Conservation (phyloP, 2,113 vertebrate species). For the Sigmodon hispidus region DNA sequence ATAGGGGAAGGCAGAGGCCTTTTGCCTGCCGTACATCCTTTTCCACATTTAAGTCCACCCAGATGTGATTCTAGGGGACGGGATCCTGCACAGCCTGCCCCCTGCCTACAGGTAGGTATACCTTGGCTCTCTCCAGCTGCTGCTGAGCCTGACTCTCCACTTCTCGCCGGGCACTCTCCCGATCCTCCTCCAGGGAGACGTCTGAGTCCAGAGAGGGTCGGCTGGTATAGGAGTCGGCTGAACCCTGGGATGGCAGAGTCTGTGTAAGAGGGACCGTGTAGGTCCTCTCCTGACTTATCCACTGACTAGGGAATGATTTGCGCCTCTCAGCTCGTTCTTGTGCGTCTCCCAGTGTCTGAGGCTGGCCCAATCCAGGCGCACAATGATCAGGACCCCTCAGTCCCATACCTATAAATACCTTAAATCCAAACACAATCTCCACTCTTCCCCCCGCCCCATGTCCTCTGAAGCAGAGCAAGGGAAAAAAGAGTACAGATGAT, state of each 20-base stretch:
- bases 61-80: neutral
- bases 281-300: neutral
- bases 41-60: neutral
- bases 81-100: neutral
- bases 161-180: conserved; percentile 95
- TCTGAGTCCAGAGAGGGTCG: conserved; percentile 97
- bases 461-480: conserved; percentile 49
- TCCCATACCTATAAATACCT: conserved; percentile 34
- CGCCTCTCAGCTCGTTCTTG: too few relatives aligned
- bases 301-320: neutral
- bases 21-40: neutral
- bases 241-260: conserved; percentile 87
- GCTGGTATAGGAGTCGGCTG: conserved; percentile 98
- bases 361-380: neutral
- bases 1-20: neutral
- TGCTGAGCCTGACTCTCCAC: conserved; percentile 97
- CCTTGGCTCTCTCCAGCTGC: conserved; percentile 98
- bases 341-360: neutral
- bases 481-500: conserved; percentile 20
- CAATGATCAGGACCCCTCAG: neutral
- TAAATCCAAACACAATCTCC: conserved; percentile 37
- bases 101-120: conserved; percentile 64
- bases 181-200: conserved; percentile 98
- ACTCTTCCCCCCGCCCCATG: neutral
- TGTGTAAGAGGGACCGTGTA: neutral